Conservation (phyloP, 2,113 vertebrate genomes). For the Laticauda laticaudata region DNA sequence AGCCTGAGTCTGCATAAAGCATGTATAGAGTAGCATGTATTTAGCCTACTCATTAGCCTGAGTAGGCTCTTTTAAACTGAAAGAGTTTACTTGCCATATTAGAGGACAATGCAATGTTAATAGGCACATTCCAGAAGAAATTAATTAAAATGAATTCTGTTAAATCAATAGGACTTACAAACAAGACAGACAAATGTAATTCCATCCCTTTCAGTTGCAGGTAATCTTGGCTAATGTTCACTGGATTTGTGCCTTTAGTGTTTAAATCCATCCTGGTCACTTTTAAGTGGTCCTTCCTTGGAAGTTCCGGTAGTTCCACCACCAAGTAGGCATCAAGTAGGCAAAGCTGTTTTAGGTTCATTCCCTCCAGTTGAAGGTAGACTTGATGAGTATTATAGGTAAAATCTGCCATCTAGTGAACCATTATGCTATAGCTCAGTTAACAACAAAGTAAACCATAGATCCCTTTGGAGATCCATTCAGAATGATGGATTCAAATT, state of each 20-base stretch:
- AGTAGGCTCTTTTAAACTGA: neutral
- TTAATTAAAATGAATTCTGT: neutral
- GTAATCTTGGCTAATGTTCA: neutral
- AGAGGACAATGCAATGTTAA: neutral
- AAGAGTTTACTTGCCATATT: neutral
- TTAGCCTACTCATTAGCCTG: neutral
- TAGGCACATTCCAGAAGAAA: neutral
- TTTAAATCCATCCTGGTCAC: neutral
- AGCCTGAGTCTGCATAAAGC: too few species aligned
- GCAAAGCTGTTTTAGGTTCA: neutral
- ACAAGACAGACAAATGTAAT: neutral
- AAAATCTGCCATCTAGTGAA: constrained; percentile 55
- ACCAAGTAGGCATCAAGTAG: neutral
- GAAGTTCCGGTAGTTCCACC: neutral
- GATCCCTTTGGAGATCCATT: neutral
- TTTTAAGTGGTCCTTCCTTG: neutral
- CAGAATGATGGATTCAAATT: too few species aligned
- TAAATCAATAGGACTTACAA: neutral
- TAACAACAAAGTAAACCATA: neutral
- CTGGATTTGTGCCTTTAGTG: neutral
- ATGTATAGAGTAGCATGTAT: neutral
- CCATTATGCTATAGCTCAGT: neutral
- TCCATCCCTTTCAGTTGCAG: neutral
- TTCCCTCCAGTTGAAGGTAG: neutral
- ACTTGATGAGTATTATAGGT: neutral